phyloP scores from a whole-genome alignment of 1,140 invertebrate species.

The Uloborus diversus region DNA sequence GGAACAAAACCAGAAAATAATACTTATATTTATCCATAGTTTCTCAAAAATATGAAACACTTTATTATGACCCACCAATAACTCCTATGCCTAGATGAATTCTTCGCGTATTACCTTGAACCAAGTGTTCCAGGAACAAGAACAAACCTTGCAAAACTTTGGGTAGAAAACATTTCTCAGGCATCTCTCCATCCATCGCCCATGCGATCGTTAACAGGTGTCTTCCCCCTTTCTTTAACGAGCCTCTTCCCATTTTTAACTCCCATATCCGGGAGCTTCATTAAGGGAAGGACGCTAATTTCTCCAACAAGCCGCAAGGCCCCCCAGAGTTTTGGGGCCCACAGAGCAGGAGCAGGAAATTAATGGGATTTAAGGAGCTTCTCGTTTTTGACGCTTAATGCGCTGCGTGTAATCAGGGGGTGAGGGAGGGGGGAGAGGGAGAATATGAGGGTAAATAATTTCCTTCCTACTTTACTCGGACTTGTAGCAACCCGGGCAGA shows the following conservation, averaged over 20 bases:
- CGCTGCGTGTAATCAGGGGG: neutral
- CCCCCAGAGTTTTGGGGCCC: neutral
- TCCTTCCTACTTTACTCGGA: neutral
- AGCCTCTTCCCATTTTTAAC: neutral
- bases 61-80: too few species aligned
- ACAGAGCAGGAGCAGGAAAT: neutral
- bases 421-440: neutral
- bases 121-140: too few species aligned
- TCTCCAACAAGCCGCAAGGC: neutral
- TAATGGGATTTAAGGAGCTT: neutral
- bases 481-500: too few species aligned
- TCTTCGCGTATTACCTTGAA: too few species aligned
- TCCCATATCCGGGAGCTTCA: neutral
- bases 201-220: neutral
- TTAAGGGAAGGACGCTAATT: neutral
- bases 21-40: too few species aligned
- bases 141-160: too few species aligned
- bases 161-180: too few species aligned
- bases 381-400: too few species aligned
- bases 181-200: too few species aligned
- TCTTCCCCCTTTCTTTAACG: neutral
- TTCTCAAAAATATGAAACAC: too few species aligned
- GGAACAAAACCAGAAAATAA: too few species aligned
- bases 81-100: too few species aligned
- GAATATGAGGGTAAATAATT: neutral